Evolutionary conservation across 2,797 vertebrate species (phyloP).

Genomic region (Podarcis siculus): DNA sequence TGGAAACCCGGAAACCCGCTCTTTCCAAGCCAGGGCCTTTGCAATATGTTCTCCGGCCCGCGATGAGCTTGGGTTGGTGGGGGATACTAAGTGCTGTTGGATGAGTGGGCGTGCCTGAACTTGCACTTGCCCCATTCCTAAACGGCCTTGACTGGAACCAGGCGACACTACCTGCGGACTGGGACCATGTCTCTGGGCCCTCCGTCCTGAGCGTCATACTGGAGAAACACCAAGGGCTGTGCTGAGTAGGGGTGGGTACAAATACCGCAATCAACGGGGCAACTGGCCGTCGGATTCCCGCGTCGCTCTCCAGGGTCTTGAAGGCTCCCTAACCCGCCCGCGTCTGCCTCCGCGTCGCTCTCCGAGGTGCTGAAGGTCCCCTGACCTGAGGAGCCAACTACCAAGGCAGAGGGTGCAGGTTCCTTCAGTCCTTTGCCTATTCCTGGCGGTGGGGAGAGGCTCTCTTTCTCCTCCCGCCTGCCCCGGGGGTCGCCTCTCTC

Average conservation of each 20-base stretch:
- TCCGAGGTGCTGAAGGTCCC: slow-evolving; percentile 24
- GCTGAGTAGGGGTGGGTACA: no score
- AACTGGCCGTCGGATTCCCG: no score
- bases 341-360: background rate
- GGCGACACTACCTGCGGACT: no score
- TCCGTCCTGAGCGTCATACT: no score
- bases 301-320: background rate
- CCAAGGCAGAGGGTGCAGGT: background rate
- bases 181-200: no score
- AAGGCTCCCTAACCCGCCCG: background rate
- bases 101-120: background rate
- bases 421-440: no score
- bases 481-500: background rate
- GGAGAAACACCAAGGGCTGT: no score
- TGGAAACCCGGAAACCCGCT: no score
- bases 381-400: background rate
- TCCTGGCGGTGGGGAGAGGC: background rate
- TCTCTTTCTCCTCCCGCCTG: background rate
- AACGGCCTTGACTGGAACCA: background rate
- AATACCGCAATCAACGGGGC: background rate
- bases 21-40: background rate
- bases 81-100: background rate
- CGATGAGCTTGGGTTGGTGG: background rate
- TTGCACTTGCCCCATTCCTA: background rate
- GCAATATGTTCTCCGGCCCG: no score